Percentiles rank a stretch among this genome's conserved stretches.
These are phyloP conservation scores for Apogon talboti DNA, from an alignment of 2,797 vertebrate species.

Conservation along the genomic window DNA sequence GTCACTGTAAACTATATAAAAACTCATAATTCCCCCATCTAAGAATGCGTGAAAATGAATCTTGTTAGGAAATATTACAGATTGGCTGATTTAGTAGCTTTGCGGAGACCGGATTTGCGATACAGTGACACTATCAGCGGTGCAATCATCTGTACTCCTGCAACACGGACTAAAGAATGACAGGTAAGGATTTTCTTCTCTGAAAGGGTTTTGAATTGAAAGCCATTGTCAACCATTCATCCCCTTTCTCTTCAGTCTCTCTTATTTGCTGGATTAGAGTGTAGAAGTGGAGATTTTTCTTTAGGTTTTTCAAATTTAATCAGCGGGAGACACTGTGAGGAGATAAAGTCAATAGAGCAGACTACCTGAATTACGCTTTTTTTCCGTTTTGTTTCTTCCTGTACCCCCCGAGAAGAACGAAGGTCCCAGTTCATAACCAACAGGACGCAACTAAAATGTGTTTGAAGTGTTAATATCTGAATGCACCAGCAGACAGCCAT, in stretches of 20 bases:
- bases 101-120: slow-evolving; percentile 48
- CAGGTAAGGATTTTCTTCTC: slow-evolving; percentile 66
- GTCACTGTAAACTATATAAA: slow-evolving; percentile 28
- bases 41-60: slow-evolving; percentile 20
- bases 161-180: slow-evolving; percentile 46
- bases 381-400: slow-evolving; percentile 10
- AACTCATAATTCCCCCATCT: slow-evolving; percentile 10
- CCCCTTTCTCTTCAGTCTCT: slow-evolving; percentile 44
- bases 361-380: slow-evolving; percentile 29
- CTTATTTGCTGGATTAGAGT: slow-evolving; percentile 70
- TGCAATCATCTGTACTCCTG: slow-evolving; percentile 57
- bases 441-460: slow-evolving; percentile 7
- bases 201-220: slow-evolving; percentile 62
- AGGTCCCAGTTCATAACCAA: slow-evolving; percentile 6
- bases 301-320: slow-evolving; percentile 67
- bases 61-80: slow-evolving; percentile 28
- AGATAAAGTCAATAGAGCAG: slow-evolving; percentile 36
- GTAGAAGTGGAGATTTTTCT: slow-evolving; percentile 68
- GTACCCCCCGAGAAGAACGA: slow-evolving; percentile 2
- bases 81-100: slow-evolving; percentile 43
- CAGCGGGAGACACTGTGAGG: slow-evolving; percentile 41
- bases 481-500: slow-evolving; percentile 43
- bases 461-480: slow-evolving; percentile 51
- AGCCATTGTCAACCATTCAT: slow-evolving; percentile 68
- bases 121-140: slow-evolving; percentile 19